Evolutionary conservation across 1,140 invertebrate species (phyloP), one percentile per base, ranked within the genome.

Genomic region (Leptinotarsa lineolata): DNA sequence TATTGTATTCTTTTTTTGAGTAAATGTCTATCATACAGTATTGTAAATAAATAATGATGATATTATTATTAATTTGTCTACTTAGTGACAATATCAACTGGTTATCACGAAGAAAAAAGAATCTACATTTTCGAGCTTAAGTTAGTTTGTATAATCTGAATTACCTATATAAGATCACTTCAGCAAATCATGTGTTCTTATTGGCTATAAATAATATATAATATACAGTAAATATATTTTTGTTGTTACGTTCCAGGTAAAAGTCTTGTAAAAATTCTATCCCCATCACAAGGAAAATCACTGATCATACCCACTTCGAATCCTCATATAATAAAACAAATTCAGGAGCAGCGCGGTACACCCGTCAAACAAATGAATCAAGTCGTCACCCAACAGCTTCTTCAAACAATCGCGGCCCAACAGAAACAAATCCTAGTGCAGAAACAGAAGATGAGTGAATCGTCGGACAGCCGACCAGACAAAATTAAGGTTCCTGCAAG

Each of bases 231-330:
- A 39, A 39, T 39, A 8, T 39, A 39, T 39, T 11, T 39, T 11
- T 39, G 8, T 39, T 54, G 13, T 54, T 21, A 18, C 20, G 21
- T 20, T 15, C 16, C 61, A 68, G 67, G 67, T 68, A 83, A 83
- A 72, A 78, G 78, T 68, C 70, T 84, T 46, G 82, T 84, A 3
- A 84, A 83, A 81, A 84, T 84, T 66, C 74, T 84, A 66, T 82
- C 81, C 11, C 78, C 82, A 6, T 80, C 78, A 44, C 81, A 81
- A 70, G 77, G 79, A 3, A 84, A 84, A 74, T 82, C 81, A 5
- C 64, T 84, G 16, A 83, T 84, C 13, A 81, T 81, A 46, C 81
- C 81, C 30, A 77, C 81, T 18, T 77, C 73, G 24, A 77, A 76
- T 54, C 71, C 74, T 21, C 78, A 80, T 68, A 76, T 83, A 44